Evolutionary conservation across 2,888 invertebrate species (phyloP).

Genomic region (Drosophila acutilabella): DNA sequence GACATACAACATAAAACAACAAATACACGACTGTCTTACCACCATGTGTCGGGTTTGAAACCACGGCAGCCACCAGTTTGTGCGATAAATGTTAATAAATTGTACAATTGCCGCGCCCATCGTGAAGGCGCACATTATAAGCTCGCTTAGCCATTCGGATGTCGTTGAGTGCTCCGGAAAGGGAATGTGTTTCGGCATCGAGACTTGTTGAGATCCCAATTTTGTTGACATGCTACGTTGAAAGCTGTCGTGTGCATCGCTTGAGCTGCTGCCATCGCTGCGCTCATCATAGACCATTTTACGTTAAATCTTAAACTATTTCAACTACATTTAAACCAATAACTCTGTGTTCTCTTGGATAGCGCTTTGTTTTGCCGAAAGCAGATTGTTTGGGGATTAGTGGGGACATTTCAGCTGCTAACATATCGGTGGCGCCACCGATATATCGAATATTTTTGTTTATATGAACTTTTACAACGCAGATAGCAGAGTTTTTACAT

Average conservation of each 20-base stretch:
- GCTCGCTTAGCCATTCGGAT: constrained; percentile 93
- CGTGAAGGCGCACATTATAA: constrained; percentile 92
- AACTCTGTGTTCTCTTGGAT: background rate
- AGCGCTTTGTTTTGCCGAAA: background rate
- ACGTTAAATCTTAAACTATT: background rate
- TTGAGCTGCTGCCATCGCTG: constrained; percentile 69
- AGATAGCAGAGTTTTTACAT: too few relatives aligned
- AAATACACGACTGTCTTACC: constrained; percentile 86
- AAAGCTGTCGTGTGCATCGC: constrained; percentile 62
- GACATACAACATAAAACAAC: too few relatives aligned
- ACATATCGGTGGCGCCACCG: background rate
- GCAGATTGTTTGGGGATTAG: background rate
- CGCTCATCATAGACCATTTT: constrained; percentile 63
- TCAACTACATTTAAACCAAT: constrained; percentile 48
- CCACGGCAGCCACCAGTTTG: constrained; percentile 98
- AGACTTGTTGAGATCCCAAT: constrained; percentile 50
- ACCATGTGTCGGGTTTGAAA: constrained; percentile 94
- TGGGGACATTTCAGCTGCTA: background rate
- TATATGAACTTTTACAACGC: too few relatives aligned
- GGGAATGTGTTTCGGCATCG: constrained; percentile 90
- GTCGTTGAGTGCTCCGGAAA: constrained; percentile 92
- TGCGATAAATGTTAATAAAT: constrained; percentile 97
- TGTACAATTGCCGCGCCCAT: constrained; percentile 93
- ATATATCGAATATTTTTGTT: background rate
- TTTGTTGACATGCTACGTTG: constrained; percentile 53